These are phyloP conservation scores for Brienomyrus longianalis DNA, from an alignment of 2,113 vertebrate species.

Conservation along the genomic window DNA sequence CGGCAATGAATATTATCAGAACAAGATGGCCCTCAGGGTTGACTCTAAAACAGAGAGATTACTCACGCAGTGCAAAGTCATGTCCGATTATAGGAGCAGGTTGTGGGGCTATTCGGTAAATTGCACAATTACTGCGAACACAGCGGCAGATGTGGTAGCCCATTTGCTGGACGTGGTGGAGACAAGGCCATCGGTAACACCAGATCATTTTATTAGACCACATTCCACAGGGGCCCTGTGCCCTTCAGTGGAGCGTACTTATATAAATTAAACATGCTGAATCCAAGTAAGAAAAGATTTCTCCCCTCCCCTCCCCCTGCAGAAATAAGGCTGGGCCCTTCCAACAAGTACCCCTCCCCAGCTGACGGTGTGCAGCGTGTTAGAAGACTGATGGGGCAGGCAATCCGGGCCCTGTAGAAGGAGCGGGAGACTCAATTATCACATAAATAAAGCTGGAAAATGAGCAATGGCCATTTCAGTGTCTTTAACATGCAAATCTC, in stretches of 20 bases:
- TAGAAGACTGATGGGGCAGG: not conserved
- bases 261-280: slow-evolving; percentile 12
- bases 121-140: slow-evolving; percentile 5
- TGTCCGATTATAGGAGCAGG: slow-evolving; percentile 1
- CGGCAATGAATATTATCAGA: slow-evolving; percentile 15
- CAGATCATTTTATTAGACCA: not conserved
- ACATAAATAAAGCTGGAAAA: not conserved
- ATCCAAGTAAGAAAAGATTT: not conserved
- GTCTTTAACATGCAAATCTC: slow-evolving; percentile 18
- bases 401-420: not conserved
- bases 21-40: slow-evolving; percentile 1
- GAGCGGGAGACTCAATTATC: not conserved
- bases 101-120: not conserved
- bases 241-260: slow-evolving; percentile 7
- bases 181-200: not conserved
- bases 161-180: not conserved
- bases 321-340: not conserved
- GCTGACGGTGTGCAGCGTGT: not conserved
- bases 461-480: not conserved
- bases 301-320: too few relatives aligned
- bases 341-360: not conserved
- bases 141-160: not conserved
- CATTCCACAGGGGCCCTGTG: not conserved
- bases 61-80: slow-evolving; percentile 13
- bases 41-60: slow-evolving; percentile 16